A percentile compares a stretch with the other conserved stretches of the same genome.
phyloP scores from a whole-genome alignment of 2,113 vertebrate species.

The Myrmecobius fasciatus region DNA sequence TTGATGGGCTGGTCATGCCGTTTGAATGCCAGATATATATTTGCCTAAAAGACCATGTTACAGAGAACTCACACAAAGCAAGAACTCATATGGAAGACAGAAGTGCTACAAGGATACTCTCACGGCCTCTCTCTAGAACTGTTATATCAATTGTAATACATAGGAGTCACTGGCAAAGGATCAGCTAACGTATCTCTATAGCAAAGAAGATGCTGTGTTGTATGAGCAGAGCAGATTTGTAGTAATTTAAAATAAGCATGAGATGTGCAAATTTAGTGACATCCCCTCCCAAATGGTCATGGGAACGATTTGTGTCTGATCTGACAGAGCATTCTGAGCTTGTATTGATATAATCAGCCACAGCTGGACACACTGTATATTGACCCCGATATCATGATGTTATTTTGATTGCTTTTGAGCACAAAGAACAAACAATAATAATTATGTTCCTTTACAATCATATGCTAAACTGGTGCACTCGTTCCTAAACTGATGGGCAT shows the following conservation, averaged over 20 bases:
- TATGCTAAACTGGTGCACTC: background rate
- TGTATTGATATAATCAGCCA: background rate
- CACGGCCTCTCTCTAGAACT: background rate
- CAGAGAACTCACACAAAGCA: background rate
- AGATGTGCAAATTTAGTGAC: background rate
- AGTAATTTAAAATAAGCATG: too few relatives aligned
- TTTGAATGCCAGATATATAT: background rate
- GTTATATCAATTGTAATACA: background rate
- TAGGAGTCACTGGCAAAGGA: background rate
- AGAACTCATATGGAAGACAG: background rate
- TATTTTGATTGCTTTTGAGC: background rate
- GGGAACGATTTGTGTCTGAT: background rate
- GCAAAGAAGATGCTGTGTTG: background rate
- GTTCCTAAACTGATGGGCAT: background rate
- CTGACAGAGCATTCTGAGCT: background rate
- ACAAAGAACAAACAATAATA: too few relatives aligned
- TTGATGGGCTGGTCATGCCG: background rate
- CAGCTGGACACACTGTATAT: background rate
- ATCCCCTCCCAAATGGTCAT: background rate
- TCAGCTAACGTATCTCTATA: background rate
- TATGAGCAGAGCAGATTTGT: background rate
- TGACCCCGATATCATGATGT: background rate
- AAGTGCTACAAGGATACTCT: background rate
- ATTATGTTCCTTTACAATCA: background rate
- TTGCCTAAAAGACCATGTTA: background rate